A percentile compares a stretch with the other conserved stretches of the same genome.
phyloP scores from a whole-genome alignment of 2,797 vertebrate species.

The Melopsittacus undulatus region DNA sequence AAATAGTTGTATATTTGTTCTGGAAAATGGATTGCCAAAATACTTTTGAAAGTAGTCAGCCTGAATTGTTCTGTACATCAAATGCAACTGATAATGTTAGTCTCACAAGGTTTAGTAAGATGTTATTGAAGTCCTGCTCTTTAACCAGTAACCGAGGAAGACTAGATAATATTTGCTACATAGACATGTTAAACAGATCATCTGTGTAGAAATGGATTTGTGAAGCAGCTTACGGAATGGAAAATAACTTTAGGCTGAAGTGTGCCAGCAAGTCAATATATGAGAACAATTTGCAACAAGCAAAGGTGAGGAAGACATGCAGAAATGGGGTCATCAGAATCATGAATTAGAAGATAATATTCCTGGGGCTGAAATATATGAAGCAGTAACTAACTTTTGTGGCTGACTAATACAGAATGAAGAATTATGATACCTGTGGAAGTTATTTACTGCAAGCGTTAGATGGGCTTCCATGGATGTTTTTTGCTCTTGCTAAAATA shows the following conservation, averaged over 20 bases:
- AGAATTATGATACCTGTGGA: not conserved
- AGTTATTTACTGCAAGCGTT: conserved; percentile 2
- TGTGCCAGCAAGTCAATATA: conserved; percentile 36
- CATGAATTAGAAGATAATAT: not conserved
- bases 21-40: conserved; percentile 50
- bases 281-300: conserved; percentile 34
- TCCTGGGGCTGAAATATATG: not conserved
- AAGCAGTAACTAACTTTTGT: not conserved
- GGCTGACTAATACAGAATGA: not conserved
- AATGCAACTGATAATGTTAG: conserved; percentile 7
- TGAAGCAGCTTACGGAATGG: conserved; percentile 42
- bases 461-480: conserved; percentile 7
- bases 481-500: conserved; percentile 47
- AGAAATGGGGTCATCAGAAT: conserved; percentile 31
- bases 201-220: conserved; percentile 31
- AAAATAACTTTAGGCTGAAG: conserved; percentile 57
- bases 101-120: not conserved
- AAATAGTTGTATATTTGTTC: conserved; percentile 53
- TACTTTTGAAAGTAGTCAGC: conserved; percentile 8
- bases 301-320: conserved; percentile 52
- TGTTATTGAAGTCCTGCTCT: conserved; percentile 9
- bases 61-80: conserved; percentile 17
- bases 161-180: conserved; percentile 32
- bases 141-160: conserved; percentile 30
- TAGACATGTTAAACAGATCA: conserved; percentile 26